These are phyloP conservation scores for Ursus arctos DNA, from an alignment of 2,113 vertebrate genomes.

Conservation along the genomic window DNA sequence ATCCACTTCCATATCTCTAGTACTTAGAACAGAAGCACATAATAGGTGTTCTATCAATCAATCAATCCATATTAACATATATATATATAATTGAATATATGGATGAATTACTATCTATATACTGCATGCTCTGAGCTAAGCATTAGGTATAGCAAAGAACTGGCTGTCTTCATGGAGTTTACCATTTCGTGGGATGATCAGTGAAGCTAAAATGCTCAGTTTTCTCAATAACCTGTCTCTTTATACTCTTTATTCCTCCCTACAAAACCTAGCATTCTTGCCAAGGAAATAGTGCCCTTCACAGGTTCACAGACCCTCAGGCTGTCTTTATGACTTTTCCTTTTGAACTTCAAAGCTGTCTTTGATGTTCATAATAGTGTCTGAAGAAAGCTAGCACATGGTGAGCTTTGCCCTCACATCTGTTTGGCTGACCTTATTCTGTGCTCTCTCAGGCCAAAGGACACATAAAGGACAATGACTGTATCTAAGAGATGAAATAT, in stretches of 20 bases:
- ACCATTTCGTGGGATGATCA: not conserved
- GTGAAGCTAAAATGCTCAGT: not conserved
- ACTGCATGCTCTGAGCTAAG: not conserved
- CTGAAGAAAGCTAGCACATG: not conserved
- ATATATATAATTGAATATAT: not conserved
- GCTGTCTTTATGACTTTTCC: not conserved
- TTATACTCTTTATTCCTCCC: not conserved
- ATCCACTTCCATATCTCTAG: not conserved
- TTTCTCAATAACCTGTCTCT: not conserved
- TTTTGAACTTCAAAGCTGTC: constrained; percentile 70
- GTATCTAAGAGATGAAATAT: not conserved
- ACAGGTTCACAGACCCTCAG: not conserved
- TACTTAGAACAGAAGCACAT: not conserved
- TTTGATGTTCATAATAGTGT: constrained; percentile 58
- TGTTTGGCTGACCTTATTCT: not conserved
- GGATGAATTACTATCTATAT: constrained; percentile 14
- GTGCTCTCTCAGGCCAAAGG: not conserved
- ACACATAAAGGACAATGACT: not conserved
- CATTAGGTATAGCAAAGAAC: not conserved
- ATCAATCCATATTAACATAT: not conserved
- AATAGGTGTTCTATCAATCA: not conserved
- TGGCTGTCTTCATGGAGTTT: not conserved
- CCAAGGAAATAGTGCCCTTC: not conserved
- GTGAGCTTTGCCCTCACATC: not conserved
- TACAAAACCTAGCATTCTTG: not conserved